Evolutionary conservation across 2,113 vertebrate genomes (phyloP).

Genomic region (Thinocorus orbignyianus): DNA sequence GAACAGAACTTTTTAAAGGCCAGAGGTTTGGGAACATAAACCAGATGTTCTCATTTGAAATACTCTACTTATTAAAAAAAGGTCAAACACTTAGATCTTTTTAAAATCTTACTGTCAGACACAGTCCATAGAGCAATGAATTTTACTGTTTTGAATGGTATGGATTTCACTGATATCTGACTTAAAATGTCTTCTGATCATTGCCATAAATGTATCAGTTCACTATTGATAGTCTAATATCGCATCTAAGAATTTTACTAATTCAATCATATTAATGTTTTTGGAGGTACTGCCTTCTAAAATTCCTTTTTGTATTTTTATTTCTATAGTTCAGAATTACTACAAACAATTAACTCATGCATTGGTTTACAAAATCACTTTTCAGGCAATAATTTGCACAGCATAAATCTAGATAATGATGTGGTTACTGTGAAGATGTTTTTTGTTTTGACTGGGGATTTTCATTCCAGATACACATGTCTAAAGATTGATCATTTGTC

Average conservation of each 20-base stretch:
- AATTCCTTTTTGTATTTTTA: neutral
- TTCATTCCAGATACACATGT: neutral
- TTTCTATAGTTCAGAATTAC: neutral
- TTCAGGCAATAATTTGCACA: neutral
- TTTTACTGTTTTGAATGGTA: slow-evolving; percentile 48
- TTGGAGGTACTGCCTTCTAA: neutral
- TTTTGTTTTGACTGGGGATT: neutral
- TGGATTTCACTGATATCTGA: neutral
- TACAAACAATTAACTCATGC: neutral
- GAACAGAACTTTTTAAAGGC: slow-evolving; percentile 77
- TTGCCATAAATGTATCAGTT: neutral
- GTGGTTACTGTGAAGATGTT: neutral
- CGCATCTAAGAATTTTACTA: neutral
- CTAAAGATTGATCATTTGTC: neutral
- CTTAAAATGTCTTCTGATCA: slow-evolving; percentile 46
- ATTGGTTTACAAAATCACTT: neutral
- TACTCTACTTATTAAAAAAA: slow-evolving; percentile 74
- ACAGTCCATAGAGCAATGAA: slow-evolving; percentile 54
- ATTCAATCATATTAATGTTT: neutral
- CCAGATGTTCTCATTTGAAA: slow-evolving; percentile 79
- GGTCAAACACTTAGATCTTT: slow-evolving; percentile 74
- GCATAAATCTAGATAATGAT: neutral
- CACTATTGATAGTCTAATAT: neutral
- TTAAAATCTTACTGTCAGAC: slow-evolving; percentile 71
- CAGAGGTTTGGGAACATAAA: slow-evolving; percentile 80